Evolutionary conservation across 1,140 invertebrate species (phyloP).

Genomic region (Pararge aegeria): DNA sequence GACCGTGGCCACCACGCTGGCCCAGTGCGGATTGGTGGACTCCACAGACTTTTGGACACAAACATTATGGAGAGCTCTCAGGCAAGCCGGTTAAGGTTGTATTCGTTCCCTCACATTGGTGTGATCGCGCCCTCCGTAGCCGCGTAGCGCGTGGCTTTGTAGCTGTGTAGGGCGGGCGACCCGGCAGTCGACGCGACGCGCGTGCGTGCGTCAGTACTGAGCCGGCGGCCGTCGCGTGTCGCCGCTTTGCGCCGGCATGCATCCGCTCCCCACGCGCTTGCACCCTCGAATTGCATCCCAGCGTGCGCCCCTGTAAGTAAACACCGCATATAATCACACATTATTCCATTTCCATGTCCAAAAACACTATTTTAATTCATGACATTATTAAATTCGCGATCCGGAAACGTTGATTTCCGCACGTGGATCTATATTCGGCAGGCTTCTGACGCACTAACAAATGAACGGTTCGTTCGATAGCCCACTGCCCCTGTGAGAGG

Average conservation of each 20-base stretch:
- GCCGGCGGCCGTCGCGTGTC: slow-evolving; percentile 55
- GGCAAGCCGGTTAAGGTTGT: no score
- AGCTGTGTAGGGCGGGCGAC: slow-evolving; percentile 4
- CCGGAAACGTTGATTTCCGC: slow-evolving; percentile 50
- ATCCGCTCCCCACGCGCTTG: slow-evolving; percentile 25
- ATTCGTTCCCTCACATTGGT: slow-evolving; percentile 20
- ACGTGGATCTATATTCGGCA: slow-evolving; percentile 63
- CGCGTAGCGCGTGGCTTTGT: slow-evolving; percentile 37
- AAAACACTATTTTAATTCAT: slow-evolving; percentile 44
- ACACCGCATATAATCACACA: slow-evolving; percentile 15
- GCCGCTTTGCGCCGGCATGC: slow-evolving; percentile 59
- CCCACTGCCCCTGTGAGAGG: slow-evolving; percentile 77
- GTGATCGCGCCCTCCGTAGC: slow-evolving; percentile 49
- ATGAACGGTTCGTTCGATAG: slow-evolving; percentile 75
- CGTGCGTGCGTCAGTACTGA: slow-evolving; percentile 63
- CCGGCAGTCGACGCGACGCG: slow-evolving; percentile 40
- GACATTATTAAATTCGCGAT: slow-evolving; percentile 21
- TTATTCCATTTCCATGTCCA: background rate
- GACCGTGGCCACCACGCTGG: no score
- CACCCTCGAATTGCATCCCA: slow-evolving; percentile 40
- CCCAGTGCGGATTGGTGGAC: no score
- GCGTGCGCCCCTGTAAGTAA: slow-evolving; percentile 75
- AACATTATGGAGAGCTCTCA: no score
- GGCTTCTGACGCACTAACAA: slow-evolving; percentile 65
- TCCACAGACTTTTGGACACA: no score